Evolutionary conservation across 1,140 invertebrate genomes (phyloP).

Genomic region (Drusus annulatus): DNA sequence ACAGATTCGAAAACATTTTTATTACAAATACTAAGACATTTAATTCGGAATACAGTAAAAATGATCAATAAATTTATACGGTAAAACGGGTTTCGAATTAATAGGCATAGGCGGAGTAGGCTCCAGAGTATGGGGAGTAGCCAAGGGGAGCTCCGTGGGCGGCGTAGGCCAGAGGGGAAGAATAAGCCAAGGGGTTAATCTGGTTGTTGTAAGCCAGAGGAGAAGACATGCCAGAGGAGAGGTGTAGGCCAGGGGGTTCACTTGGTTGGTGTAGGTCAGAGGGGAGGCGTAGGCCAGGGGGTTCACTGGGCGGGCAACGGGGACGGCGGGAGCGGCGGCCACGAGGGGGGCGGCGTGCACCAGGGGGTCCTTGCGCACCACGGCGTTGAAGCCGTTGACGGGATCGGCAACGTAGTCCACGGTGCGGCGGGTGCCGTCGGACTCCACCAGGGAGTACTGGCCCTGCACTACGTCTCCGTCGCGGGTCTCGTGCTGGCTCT

Average conservation of each 20-base stretch:
- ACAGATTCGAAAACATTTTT: too few relatives aligned
- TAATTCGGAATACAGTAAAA: too few relatives aligned
- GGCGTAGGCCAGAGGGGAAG: constrained; percentile 56
- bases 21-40: too few relatives aligned
- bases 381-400: constrained; percentile 69
- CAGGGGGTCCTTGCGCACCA: constrained; percentile 56
- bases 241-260: constrained; percentile 50
- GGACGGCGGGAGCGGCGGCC: constrained; percentile 71
- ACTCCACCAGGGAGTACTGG: constrained; percentile 73
- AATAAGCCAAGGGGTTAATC: constrained; percentile 61
- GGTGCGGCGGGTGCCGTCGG: constrained; percentile 73
- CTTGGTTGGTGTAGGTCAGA: constrained; percentile 49
- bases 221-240: constrained; percentile 46
- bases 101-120: constrained; percentile 49
- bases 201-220: too few relatives aligned
- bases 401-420: constrained; percentile 76
- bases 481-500: constrained; percentile 75
- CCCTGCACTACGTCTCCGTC: constrained; percentile 76
- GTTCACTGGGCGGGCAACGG: constrained; percentile 38
- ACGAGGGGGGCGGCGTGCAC: constrained; percentile 65
- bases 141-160: constrained; percentile 30
- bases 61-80: too few relatives aligned
- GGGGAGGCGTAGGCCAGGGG: constrained; percentile 66
- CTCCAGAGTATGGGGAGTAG: constrained; percentile 13
- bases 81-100: too few relatives aligned